Conservation (phyloP, 2,797 vertebrate genomes). For the Triplophysa yarkandensis region DNA sequence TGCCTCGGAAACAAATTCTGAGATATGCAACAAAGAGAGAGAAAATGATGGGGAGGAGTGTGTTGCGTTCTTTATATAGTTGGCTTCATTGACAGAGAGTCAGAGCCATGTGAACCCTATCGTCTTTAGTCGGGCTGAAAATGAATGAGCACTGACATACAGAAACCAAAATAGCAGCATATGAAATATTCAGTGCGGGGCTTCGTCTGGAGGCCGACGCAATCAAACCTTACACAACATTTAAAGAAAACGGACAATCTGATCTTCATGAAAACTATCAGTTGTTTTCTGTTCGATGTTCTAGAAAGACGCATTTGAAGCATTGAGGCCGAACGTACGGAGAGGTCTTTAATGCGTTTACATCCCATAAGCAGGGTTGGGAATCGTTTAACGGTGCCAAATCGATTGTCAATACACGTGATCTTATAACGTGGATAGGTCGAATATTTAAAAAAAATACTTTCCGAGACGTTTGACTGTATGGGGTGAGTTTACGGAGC, state of each 20-base stretch:
- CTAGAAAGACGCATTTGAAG: too few relatives aligned
- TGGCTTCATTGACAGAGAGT: slow-evolving; percentile 32
- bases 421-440: too few relatives aligned
- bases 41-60: slow-evolving; percentile 22
- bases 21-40: background rate
- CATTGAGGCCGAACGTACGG: too few relatives aligned
- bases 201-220: background rate
- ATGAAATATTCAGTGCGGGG: slow-evolving; percentile 24
- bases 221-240: slow-evolving; percentile 31
- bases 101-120: slow-evolving; percentile 28
- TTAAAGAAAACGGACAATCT: slow-evolving; percentile 20
- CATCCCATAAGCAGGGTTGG: too few relatives aligned
- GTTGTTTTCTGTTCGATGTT: slow-evolving; percentile 7
- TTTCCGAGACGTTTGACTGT: too few relatives aligned
- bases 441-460: too few relatives aligned
- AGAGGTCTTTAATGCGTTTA: too few relatives aligned
- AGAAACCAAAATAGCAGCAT: slow-evolving; percentile 26
- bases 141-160: slow-evolving; percentile 36
- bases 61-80: slow-evolving; percentile 43
- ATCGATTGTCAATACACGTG: too few relatives aligned
- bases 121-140: slow-evolving; percentile 24
- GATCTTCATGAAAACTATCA: background rate
- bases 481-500: too few relatives aligned
- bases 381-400: too few relatives aligned
- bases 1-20: slow-evolving; percentile 25